A percentile compares a stretch with the other conserved stretches of the same genome.
Evolutionary conservation across 2,797 vertebrate genomes (phyloP).

Genomic region (Dryobates pubescens): DNA sequence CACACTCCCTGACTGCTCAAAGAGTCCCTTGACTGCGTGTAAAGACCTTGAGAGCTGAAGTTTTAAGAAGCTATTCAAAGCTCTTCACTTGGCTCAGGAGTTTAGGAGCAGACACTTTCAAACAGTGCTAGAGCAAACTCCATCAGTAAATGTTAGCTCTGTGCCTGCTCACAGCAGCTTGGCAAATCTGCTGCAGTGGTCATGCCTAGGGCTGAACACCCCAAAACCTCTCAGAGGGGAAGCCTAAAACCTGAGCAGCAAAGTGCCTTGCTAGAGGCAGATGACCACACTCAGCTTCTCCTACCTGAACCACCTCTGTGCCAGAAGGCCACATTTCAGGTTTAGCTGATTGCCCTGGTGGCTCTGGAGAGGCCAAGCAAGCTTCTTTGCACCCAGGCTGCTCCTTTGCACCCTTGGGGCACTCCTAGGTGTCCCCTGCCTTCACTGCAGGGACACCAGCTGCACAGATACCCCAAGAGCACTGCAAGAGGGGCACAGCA

Average conservation of each 20-base stretch:
- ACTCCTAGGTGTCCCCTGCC: too few species aligned
- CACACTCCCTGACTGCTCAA: not conserved
- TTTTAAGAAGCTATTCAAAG: not conserved
- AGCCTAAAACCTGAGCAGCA: not conserved
- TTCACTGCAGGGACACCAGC: too few species aligned
- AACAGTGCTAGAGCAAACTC: not conserved
- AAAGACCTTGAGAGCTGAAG: not conserved
- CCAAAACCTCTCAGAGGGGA: not conserved
- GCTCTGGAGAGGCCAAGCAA: not conserved
- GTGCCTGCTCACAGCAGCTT: not conserved
- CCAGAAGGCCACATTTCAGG: not conserved
- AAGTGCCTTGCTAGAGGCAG: fast-evolving
- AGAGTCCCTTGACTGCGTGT: too few species aligned
- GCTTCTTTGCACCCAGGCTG: not conserved
- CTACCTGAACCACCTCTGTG: not conserved
- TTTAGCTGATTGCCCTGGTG: not conserved
- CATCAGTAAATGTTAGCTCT: not conserved
- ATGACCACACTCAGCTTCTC: not conserved
- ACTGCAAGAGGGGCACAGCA: too few species aligned
- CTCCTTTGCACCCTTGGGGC: not conserved
- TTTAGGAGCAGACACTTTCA: not conserved
- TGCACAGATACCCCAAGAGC: too few species aligned
- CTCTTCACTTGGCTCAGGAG: not conserved
- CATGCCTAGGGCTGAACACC: not conserved
- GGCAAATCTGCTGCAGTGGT: too few species aligned